A percentile compares a stretch with the other conserved stretches of the same genome.
These are phyloP conservation scores for Saturnia japonica DNA, from an alignment of 2,888 invertebrate genomes.

Conservation along the genomic window DNA sequence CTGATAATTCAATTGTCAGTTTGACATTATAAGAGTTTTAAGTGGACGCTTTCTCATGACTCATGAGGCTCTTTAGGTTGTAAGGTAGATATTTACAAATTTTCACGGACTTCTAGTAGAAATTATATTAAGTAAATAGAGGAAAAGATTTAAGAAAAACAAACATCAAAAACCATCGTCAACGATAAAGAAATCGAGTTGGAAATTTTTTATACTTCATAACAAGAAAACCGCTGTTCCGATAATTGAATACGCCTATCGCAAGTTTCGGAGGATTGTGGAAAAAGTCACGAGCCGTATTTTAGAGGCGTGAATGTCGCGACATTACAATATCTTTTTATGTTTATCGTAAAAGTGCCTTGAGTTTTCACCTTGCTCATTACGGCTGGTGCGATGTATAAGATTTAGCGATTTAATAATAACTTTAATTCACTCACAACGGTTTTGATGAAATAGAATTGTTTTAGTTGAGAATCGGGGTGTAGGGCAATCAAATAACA, in stretches of 20 bases:
- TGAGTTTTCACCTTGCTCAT: conserved; percentile 22
- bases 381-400: background rate
- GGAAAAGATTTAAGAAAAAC: background rate
- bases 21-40: too few relatives aligned
- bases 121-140: background rate
- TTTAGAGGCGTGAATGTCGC: conserved; percentile 13
- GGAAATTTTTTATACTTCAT: background rate
- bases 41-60: too few relatives aligned
- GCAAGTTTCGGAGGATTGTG: conserved; percentile 14
- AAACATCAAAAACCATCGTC: background rate
- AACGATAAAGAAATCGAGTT: background rate
- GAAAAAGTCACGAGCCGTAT: conserved; percentile 13
- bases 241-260: conserved; percentile 19
- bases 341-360: conserved; percentile 24
- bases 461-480: too few relatives aligned
- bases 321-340: conserved; percentile 25
- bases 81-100: too few relatives aligned
- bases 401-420: background rate
- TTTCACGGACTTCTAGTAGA: too few relatives aligned
- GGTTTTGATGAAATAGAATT: too few relatives aligned
- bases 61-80: too few relatives aligned
- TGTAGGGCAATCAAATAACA: too few relatives aligned
- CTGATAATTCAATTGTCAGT: too few relatives aligned
- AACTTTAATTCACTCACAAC: background rate
- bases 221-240: background rate